A percentile compares a stretch with the other conserved stretches of the same genome.
Conservation (phyloP, 2,888 invertebrate species). For the Cataglyphis albicans region DNA sequence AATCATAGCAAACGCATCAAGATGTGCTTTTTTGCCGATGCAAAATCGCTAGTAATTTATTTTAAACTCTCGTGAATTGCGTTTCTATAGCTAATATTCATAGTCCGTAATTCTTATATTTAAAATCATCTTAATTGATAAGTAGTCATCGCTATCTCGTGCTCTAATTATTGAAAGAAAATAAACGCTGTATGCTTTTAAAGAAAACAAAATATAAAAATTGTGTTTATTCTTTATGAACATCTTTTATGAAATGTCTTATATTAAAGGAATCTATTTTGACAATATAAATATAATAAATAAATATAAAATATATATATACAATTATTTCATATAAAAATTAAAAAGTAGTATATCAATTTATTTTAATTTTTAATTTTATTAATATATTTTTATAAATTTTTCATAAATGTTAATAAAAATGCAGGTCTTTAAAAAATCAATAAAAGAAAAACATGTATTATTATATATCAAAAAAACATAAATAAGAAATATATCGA, state of each 20-base stretch:
- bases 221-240: background rate
- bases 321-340: background rate
- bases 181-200: constrained; percentile 10
- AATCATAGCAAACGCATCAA: too few species aligned
- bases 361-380: background rate
- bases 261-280: background rate
- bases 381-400: background rate
- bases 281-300: background rate
- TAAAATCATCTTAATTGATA: background rate
- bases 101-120: too few species aligned
- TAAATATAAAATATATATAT: background rate
- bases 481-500: background rate
- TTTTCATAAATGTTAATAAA: background rate
- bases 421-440: background rate
- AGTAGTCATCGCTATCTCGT: constrained; percentile 17
- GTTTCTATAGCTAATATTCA: too few species aligned
- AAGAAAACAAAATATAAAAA: background rate
- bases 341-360: background rate
- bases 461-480: background rate
- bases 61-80: too few species aligned
- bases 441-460: background rate
- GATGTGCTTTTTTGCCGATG: too few species aligned
- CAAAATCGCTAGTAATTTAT: too few species aligned
- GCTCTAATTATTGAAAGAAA: constrained; percentile 21
- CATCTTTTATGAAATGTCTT: background rate